Percentiles rank a stretch among this genome's conserved stretches.
These are phyloP conservation scores for Aphodius sticticus DNA, from an alignment of 2,888 invertebrate genomes.

Conservation along the genomic window DNA sequence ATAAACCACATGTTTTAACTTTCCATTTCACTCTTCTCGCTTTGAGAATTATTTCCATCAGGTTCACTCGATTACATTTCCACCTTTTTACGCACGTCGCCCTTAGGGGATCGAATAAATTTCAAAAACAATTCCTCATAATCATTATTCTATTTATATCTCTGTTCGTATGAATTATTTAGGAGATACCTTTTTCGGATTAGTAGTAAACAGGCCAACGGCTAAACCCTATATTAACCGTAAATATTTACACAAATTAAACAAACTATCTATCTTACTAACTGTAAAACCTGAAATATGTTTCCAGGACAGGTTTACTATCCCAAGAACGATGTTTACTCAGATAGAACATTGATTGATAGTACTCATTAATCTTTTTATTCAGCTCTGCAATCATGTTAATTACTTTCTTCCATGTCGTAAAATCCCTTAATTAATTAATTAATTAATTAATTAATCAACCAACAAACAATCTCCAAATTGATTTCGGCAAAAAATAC, in stretches of 20 bases:
- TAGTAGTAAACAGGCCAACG: not conserved
- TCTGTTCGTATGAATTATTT: not conserved
- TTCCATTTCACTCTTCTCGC: not conserved
- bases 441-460: constrained; percentile 7
- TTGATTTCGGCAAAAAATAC: constrained; percentile 11
- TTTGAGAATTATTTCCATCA: not conserved
- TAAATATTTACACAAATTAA: constrained; percentile 14
- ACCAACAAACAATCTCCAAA: constrained; percentile 7
- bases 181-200: not conserved
- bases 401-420: not conserved
- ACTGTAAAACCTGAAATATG: constrained; percentile 28
- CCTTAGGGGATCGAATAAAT: not conserved
- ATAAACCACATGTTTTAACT: not conserved
- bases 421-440: not conserved
- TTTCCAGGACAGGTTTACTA: constrained; percentile 27
- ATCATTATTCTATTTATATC: not conserved
- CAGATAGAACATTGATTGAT: constrained; percentile 1
- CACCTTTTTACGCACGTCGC: not conserved
- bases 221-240: not conserved
- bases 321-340: not conserved
- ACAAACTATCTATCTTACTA: not conserved
- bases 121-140: not conserved
- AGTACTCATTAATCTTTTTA: not conserved
- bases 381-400: not conserved
- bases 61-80: not conserved